phyloP scores from a whole-genome alignment of 2,113 vertebrate genomes.

The Myotis yumanensis region DNA sequence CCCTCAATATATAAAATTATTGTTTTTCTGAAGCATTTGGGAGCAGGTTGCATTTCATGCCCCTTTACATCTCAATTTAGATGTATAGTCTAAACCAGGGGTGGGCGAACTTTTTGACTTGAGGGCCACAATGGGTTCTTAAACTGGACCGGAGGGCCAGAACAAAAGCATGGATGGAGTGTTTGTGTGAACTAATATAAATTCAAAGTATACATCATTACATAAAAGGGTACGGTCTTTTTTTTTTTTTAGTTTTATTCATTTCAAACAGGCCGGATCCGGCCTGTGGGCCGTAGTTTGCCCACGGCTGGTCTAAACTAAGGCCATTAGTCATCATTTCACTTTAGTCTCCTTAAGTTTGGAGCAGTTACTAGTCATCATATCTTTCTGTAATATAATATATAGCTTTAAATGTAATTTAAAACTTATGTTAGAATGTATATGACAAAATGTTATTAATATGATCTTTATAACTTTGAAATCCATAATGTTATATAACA shows the following conservation, averaged over 20 bases:
- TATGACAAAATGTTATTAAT: background rate
- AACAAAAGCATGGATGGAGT: too few species aligned
- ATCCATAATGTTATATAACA: background rate
- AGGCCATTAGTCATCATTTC: background rate
- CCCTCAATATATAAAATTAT: background rate
- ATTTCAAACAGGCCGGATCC: too few species aligned
- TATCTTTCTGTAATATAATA: constrained; percentile 17
- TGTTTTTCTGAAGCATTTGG: constrained; percentile 38
- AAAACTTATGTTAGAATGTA: background rate
- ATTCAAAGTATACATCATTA: too few species aligned
- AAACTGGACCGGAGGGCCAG: too few species aligned
- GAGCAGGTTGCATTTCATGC: background rate
- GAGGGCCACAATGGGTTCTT: too few species aligned
- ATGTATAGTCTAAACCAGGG: background rate
- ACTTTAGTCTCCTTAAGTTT: background rate
- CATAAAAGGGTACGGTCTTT: too few species aligned
- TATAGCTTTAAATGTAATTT: background rate
- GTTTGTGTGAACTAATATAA: too few species aligned
- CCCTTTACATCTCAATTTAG: background rate
- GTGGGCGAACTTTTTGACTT: too few species aligned
- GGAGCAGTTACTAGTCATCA: background rate
- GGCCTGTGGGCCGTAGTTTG: too few species aligned
- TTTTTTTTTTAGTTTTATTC: too few species aligned
- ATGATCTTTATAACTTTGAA: background rate
- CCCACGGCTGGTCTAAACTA: background rate